Evolutionary conservation across 2,888 invertebrate genomes (phyloP), one percentile per base, ranked within the genome.

Genomic region (Eristalis arbustorum): DNA sequence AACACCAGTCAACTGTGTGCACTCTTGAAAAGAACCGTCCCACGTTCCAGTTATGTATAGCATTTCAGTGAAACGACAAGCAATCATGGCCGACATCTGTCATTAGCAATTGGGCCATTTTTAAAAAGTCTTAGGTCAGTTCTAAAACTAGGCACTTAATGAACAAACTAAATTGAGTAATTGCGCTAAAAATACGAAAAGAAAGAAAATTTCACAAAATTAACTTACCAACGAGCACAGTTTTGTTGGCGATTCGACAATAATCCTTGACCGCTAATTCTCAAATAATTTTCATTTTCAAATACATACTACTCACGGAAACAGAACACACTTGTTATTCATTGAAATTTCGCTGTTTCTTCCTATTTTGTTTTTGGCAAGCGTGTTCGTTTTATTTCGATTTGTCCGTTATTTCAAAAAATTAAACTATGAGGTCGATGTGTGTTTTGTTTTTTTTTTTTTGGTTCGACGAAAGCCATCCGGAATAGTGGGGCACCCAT

Each of bases 201-300:
- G 6, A 18, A 49, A 18, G 8, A 18, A 8, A 49, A 18, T 49
- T 49, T 49, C 49, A 18, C 49, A 49, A 49, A 49, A 49, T 49
- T 49, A 49, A 18, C 49, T 49, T 18, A 49, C 49, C 49, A 49
- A 49, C 11, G 3, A 8, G 49, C 11, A 3, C 22, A 23, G n/a
- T n/a, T 25, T 59, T n/a, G 18, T 49, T 49, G 28, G 11, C 28
- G 5, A 68, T 25, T 34, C 25, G 37, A 59, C 59, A 59, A 59
- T 25, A 57, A 40, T 69, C 69, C 57, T 37, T 69, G 69, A 69
- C 69, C 69, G 57, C 69, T 25, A 59, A 69, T 22, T 69, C 56
- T 37, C 14, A 37, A 37, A 68, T 18, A 49, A 40, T 68, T 31
- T 31, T 31, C 31, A 10, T 31, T 31, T 18, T 13, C 18, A 23